Base-by-base conservation (phyloP, 2,113 vertebrate species). In the Cynocephalus volans region DNA sequence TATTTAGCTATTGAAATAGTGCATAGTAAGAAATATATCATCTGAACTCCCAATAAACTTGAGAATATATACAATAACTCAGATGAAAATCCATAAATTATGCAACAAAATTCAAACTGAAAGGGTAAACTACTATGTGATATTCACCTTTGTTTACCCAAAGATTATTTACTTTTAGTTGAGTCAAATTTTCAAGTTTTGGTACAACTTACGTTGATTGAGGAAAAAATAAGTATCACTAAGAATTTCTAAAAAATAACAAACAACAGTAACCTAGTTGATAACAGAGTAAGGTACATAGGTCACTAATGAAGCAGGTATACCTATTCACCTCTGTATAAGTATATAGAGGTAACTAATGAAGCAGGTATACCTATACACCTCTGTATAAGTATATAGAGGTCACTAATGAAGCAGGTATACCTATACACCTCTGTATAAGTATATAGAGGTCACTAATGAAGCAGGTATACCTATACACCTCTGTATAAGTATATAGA, bases 11-110 rank as follows among this genome's bases (percentile, higher is more conserved):
- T 12, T 86, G 14, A 84, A 93, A 70, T 62, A 48, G n/a, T 83
- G 41, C 6, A 69, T 50, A 56, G 14, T 73, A 96, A 86, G 58
- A 80, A 83, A 86, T 15, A 54, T 41, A 58, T 36, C 28, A 72
- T 58, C 58, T 45, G 31, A 90, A 79, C 58, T 69, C 45, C 18
- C 28, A 82, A 8, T 50, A 87, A 91, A 75, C 62, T 80, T 69
- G 54, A 90, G 72, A 93, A 91, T 81, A 81, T 67, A 45, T n/a
- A 81, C 19, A 86, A 80, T 79, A 93, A 54, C 36, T 80, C 72
- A 79, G 73, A 3, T 64, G 12, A 52, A 82, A 90, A 69, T 82
- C 18, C 70, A 3, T 60, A 52, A 87, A 52, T 52, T 75, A 76
- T 60, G 19, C 52, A 67, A 72, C 14, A 81, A 89, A 87, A 81